Evolutionary conservation across 2,888 invertebrate genomes (phyloP).

Genomic region (Nomada fucata): DNA sequence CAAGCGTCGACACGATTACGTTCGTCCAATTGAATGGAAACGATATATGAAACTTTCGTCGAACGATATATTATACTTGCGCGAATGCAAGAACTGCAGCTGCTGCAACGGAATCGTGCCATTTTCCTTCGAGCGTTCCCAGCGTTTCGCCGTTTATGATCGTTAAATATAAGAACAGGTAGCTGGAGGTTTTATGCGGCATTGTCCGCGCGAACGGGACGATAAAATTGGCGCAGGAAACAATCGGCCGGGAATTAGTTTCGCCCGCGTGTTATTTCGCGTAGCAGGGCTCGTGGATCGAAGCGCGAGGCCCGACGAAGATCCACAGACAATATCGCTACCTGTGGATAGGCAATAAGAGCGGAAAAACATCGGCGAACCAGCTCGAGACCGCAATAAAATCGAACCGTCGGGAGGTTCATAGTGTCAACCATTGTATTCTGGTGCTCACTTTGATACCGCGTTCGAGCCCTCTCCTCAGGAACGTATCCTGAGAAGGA

Average conservation of each 20-base stretch:
- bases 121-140: too few species aligned
- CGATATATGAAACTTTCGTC: too few species aligned
- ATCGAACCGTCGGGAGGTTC: slow-evolving; percentile 64
- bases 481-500: slow-evolving; percentile 32
- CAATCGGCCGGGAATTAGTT: slow-evolving; percentile 32
- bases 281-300: slow-evolving; percentile 11
- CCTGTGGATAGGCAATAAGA: slow-evolving; percentile 55
- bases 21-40: too few species aligned
- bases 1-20: too few species aligned
- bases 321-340: slow-evolving; percentile 46
- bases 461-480: slow-evolving; percentile 24
- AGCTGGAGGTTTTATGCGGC: not conserved
- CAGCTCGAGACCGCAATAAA: slow-evolving; percentile 64
- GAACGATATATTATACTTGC: too few species aligned
- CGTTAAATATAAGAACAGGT: not conserved
- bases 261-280: slow-evolving; percentile 19
- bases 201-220: not conserved
- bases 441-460: slow-evolving; percentile 49
- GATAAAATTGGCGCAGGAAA: slow-evolving; percentile 1
- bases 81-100: too few species aligned
- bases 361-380: slow-evolving; percentile 42
- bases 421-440: slow-evolving; percentile 73
- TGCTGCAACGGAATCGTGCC: too few species aligned
- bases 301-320: slow-evolving; percentile 21
- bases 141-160: too few species aligned